phyloP scores from a whole-genome alignment of 1,140 invertebrate species.

The Pseudoatta argentina region DNA sequence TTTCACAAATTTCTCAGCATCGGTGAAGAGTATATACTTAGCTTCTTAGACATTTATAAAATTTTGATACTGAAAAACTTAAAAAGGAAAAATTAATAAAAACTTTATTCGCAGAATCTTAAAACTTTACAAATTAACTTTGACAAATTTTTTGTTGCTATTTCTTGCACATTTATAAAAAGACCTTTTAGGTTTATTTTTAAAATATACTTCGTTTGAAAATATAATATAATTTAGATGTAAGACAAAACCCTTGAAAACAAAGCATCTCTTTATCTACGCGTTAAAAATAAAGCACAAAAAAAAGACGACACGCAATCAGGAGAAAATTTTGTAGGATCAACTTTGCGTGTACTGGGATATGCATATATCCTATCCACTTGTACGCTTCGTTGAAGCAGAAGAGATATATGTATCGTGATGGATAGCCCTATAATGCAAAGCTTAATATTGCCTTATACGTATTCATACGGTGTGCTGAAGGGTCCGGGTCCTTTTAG shows the following conservation, averaged over 20 bases:
- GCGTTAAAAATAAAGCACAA: background rate
- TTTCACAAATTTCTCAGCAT: background rate
- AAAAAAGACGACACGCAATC: background rate
- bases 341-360: background rate
- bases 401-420: conserved; percentile 50
- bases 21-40: background rate
- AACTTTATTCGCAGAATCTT: background rate
- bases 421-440: conserved; percentile 38
- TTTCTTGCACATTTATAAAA: no score
- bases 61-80: conserved; percentile 3
- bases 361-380: conserved; percentile 19
- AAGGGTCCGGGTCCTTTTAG: conserved; percentile 58
- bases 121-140: background rate
- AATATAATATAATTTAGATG: conserved; percentile 17
- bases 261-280: background rate
- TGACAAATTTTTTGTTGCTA: background rate
- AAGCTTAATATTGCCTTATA: conserved; percentile 76
- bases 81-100: background rate
- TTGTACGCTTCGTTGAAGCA: conserved; percentile 26
- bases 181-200: background rate
- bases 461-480: conserved; percentile 65
- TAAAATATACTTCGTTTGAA: background rate
- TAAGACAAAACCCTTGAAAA: background rate
- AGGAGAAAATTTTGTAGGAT: background rate
- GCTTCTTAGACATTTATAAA: background rate